Evolutionary conservation across 1,140 invertebrate genomes (phyloP), one percentile per base, ranked within the genome.

Genomic region (Sarcophaga bullata): DNA sequence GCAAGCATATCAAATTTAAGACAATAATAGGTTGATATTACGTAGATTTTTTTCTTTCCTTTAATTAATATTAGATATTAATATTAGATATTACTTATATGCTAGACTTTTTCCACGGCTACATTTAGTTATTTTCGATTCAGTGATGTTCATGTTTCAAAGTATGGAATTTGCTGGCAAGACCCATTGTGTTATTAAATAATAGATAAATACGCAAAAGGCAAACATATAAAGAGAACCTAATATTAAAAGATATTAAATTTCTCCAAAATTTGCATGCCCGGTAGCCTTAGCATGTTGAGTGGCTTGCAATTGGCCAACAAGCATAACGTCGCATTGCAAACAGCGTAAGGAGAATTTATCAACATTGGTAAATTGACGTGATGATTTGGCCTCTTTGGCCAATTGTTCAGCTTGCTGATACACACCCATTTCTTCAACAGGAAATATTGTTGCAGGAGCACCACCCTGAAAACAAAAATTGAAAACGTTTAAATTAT

Each of bases 251-350:
- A 87, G 86, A 87, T 89, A 88, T 90, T 93, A 94, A 87, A 94
- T 92, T 93, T 99, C 97, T n/a, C 95, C 95, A 91, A 98, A 99
- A 85, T 94, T 95, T 54, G 93, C 93, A 90, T 99, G 97, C 47
- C 94, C 95, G 1, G 97, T 97, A 73, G 92, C 91, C 90, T 95
- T 94, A 11, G 97, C 97, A 91, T 98, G 97, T 75, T 93, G 91
- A 85, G 95, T 94, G 1, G 97, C 97, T 87, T 96, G 94, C 3
- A 90, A 90, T 87, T 97, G 94, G 11, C 97, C 97, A 80, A 92
- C 94, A 0, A 98, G 89, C 84, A 93, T 90, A 17, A 92, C 90
- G 84, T 95, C 92, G 90, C 97, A 99, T 15, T 94, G 91, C 83
- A 95, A 91, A 90, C 97, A 98, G 82, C 94, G 94, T 0, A 98